Percentiles rank a stretch among this genome's conserved stretches.
Evolutionary conservation across 37 sponge, comb jelly and placozoan species (phyloP).

Genomic region (Cliona cf. orientalis): DNA sequence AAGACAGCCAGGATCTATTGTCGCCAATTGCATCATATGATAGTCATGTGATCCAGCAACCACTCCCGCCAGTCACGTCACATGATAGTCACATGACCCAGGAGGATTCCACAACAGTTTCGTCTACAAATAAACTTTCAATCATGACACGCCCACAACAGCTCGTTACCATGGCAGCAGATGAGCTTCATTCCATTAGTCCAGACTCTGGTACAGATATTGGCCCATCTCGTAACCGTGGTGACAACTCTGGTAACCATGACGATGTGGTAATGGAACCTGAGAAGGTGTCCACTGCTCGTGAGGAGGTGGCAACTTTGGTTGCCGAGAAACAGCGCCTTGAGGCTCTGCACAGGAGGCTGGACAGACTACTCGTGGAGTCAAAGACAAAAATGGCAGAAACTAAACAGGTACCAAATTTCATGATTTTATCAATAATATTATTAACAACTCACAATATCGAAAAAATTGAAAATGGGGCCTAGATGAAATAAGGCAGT

Average conservation of each 20-base stretch:
- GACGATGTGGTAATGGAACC: conserved; percentile 11
- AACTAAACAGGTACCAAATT: conserved; percentile 38
- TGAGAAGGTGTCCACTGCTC: neutral
- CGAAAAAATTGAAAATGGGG: too few species aligned
- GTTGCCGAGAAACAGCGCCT: conserved; percentile 38
- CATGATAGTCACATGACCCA: neutral
- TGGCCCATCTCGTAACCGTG: neutral
- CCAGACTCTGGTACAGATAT: conserved; percentile 3
- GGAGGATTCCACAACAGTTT: neutral
- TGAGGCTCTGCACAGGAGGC: conserved; percentile 40
- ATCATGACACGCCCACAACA: neutral
- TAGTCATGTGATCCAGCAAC: too few species aligned
- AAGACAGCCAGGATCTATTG: too few species aligned
- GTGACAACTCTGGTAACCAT: neutral
- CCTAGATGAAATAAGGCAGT: too few species aligned
- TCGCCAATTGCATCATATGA: too few species aligned
- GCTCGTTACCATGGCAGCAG: neutral
- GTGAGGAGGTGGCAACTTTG: conserved; percentile 46
- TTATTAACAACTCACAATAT: too few species aligned
- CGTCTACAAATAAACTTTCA: neutral
- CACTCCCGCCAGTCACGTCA: too few species aligned
- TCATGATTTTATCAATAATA: too few species aligned
- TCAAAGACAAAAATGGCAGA: conserved; percentile 24
- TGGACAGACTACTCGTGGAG: conserved; percentile 33
- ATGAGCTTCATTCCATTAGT: neutral